phyloP scores from a whole-genome alignment of 2,888 invertebrate species.

The Nudaria mundana region DNA sequence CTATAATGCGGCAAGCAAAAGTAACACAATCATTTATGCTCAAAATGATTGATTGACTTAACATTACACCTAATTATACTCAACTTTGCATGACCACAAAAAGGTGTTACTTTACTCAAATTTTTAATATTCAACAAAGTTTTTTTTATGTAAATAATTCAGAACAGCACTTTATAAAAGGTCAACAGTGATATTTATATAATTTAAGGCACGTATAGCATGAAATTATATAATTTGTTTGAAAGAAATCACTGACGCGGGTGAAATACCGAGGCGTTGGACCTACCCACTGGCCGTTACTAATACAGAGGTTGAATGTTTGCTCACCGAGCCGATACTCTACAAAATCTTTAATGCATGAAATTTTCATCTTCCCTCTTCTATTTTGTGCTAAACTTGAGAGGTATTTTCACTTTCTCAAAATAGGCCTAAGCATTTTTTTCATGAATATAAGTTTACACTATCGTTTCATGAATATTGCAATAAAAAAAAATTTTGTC shows the following conservation, averaged over 20 bases:
- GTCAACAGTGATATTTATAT: constrained; percentile 18
- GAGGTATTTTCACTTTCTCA: constrained; percentile 38
- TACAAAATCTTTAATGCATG: constrained; percentile 50
- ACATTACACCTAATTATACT: constrained; percentile 25
- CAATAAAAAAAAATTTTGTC: too few relatives aligned
- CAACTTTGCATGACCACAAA: constrained; percentile 26
- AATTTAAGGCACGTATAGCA: constrained; percentile 28
- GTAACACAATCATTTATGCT: too few relatives aligned
- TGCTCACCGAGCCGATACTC: constrained; percentile 43
- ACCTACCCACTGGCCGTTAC: constrained; percentile 44
- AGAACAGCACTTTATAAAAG: constrained; percentile 23
- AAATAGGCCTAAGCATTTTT: too few relatives aligned
- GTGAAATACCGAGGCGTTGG: constrained; percentile 32
- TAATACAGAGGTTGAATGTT: constrained; percentile 61
- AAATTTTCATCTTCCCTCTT: constrained; percentile 50
- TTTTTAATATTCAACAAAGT: constrained; percentile 18
- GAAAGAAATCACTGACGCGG: constrained; percentile 40
- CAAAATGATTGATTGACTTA: constrained; percentile 35
- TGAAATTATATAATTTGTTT: constrained; percentile 49
- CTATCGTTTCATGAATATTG: too few relatives aligned
- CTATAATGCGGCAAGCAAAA: too few relatives aligned
- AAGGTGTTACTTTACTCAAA: constrained; percentile 2
- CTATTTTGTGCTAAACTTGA: constrained; percentile 37
- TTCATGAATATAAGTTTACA: too few relatives aligned
- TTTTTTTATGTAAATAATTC: constrained; percentile 22